Evolutionary conservation across 2,113 vertebrate species (phyloP), one percentile per base, ranked within the genome.

Genomic region (Malurus alboscapulatus): DNA sequence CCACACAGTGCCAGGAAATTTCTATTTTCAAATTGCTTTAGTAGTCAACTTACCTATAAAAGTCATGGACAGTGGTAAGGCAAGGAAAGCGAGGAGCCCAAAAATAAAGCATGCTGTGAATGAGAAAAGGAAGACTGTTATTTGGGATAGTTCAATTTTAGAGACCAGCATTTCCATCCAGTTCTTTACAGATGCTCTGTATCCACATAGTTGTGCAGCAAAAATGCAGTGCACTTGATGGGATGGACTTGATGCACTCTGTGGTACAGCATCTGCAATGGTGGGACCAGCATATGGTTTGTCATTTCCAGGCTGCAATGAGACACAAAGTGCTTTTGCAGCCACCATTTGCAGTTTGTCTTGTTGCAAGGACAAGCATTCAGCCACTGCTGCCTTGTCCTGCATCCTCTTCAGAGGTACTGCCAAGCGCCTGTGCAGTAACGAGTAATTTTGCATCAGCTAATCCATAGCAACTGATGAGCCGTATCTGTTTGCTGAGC

Each of bases 11-110:
- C 65, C 15, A 3, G 18, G 45, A 87, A 84, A 32, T 76, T 44
- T 36, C 18, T 59, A 17, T 48, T 94, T 91, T 57, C 54, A 42
- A 48, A 36, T 66, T 62, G 38, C 51, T 53, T 67, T 71, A 26
- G 38, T 27, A 55, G 48, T 19, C 71, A 80, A 48, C 97, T 98
- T 92, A 98, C 96, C 97, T 93, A 94, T 93, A 85, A 97, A 97
- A 75, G 97, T 95, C 97, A 97, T 95, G 79, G 97, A 96, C 42
- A 97, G 84, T 4, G 91, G 97, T 74, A 97, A 88, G 29, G 90
- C 96, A 62, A 98, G 94, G 82, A 97, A 97, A 44, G 93, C 62
- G 0, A 96, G 92, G 22, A 98, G 97, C n/a, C 92, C 95, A 65
- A 95, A 96, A 58, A 97, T 66, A 66, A 97, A 95, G 89, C 87